phyloP scores from a whole-genome alignment of 2,113 vertebrate genomes.

The Cricetomys ansorgei region DNA sequence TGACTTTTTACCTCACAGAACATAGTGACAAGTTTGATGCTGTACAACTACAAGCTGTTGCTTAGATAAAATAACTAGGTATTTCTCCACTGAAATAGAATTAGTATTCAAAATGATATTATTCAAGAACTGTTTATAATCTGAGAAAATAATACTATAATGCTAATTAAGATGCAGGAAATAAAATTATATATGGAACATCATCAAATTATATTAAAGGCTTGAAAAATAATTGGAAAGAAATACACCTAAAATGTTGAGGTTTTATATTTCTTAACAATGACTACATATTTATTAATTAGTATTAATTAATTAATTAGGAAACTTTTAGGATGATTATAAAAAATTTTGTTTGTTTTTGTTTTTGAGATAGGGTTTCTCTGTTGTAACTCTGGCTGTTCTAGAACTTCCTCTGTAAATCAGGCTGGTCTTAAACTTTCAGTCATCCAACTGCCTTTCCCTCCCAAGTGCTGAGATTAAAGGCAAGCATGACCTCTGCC shows the following conservation, averaged over 20 bases:
- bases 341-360: too few relatives aligned
- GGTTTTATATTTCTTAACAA: background rate
- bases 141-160: slow-evolving; percentile 20
- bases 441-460: too few relatives aligned
- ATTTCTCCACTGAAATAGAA: slow-evolving; percentile 29
- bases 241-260: background rate
- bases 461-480: too few relatives aligned
- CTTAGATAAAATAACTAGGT: slow-evolving; percentile 52
- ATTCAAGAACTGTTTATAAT: slow-evolving; percentile 20
- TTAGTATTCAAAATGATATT: slow-evolving; percentile 7
- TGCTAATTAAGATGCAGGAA: background rate
- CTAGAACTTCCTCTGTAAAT: too few relatives aligned
- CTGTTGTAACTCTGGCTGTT: too few relatives aligned
- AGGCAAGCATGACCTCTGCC: too few relatives aligned
- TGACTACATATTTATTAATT: slow-evolving; percentile 18
- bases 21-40: background rate
- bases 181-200: slow-evolving; percentile 1
- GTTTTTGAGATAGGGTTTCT: too few relatives aligned
- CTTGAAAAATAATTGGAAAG: background rate
- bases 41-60: background rate
- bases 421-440: too few relatives aligned
- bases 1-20: slow-evolving; percentile 32
- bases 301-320: too few relatives aligned
- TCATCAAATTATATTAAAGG: slow-evolving; percentile 41
- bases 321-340: background rate